phyloP scores from a whole-genome alignment of 2,797 vertebrate species.

The Spizella passerina region DNA sequence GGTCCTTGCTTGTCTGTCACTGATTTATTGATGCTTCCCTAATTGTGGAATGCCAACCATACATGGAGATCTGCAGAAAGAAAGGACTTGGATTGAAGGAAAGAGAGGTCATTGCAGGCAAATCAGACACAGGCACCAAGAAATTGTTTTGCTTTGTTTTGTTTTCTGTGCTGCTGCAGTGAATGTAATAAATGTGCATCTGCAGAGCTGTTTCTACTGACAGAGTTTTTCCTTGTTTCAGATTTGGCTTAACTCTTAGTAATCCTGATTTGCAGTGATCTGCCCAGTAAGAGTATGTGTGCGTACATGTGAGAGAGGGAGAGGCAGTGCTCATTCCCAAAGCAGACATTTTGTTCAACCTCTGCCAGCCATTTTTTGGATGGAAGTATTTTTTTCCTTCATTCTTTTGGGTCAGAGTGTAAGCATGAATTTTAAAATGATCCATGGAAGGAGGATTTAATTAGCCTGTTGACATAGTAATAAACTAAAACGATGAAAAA shows the following conservation, averaged over 20 bases:
- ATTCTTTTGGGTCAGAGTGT: constrained; percentile 42
- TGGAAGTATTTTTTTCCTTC: not conserved
- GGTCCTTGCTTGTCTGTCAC: not conserved
- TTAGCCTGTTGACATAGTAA: constrained; percentile 18
- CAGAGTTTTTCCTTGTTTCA: constrained; percentile 49
- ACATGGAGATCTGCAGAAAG: constrained; percentile 57
- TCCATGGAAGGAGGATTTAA: constrained; percentile 65
- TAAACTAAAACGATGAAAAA: not conserved
- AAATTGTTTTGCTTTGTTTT: constrained; percentile 35
- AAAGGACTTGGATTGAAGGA: constrained; percentile 39
- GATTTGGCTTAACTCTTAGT: constrained; percentile 37
- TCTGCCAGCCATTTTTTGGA: constrained; percentile 48
- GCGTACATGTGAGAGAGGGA: not conserved
- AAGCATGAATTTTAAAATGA: constrained; percentile 70
- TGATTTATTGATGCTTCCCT: constrained; percentile 51
- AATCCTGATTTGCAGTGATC: constrained; percentile 9
- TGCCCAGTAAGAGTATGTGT: not conserved
- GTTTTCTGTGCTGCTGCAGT: constrained; percentile 26
- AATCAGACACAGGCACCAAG: constrained; percentile 38
- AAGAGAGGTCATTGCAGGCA: constrained; percentile 52
- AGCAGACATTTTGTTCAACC: constrained; percentile 52
- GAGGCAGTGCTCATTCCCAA: constrained; percentile 43
- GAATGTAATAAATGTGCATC: constrained; percentile 33
- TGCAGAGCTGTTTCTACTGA: constrained; percentile 21
- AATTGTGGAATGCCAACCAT: constrained; percentile 48